Evolutionary conservation across 1,140 invertebrate species (phyloP).

Genomic region (Frieseomelitta varia): DNA sequence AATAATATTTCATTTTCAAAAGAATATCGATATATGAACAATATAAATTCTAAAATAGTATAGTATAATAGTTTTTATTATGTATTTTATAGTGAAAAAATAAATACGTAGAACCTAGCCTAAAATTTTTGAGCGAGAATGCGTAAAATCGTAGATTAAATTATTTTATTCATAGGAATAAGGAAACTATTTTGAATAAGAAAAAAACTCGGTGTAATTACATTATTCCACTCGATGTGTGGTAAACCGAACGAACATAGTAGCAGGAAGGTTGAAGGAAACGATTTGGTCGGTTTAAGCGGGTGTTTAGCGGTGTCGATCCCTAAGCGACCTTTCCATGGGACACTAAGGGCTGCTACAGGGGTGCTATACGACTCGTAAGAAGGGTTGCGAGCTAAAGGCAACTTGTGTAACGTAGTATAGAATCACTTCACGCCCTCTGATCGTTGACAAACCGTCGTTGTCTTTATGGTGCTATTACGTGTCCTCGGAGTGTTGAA

Average conservation of each 20-base stretch:
- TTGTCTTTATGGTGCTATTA: conserved; percentile 39
- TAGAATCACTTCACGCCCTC: conserved; percentile 58
- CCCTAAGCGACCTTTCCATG: conserved; percentile 66
- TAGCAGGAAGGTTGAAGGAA: conserved; percentile 58
- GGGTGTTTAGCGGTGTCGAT: conserved; percentile 73
- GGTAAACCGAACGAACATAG: conserved; percentile 45
- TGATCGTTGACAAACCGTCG: conserved; percentile 53
- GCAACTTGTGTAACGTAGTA: conserved; percentile 48
- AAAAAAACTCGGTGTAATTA: conserved; percentile 1
- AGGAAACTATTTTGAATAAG: too few species aligned
- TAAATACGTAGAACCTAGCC: too few species aligned
- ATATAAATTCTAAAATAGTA: too few species aligned
- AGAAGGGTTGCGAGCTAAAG: conserved; percentile 48
- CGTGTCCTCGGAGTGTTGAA: not conserved
- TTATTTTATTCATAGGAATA: too few species aligned
- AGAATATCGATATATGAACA: too few species aligned
- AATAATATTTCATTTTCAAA: too few species aligned
- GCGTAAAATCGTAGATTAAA: too few species aligned
- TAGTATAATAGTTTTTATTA: too few species aligned
- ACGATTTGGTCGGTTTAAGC: conserved; percentile 66
- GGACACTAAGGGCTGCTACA: conserved; percentile 66
- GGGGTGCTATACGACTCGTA: conserved; percentile 62
- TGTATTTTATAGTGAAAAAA: too few species aligned
- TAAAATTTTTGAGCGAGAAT: too few species aligned
- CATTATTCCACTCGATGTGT: conserved; percentile 23